A percentile compares a stretch with the other conserved stretches of the same genome.
phyloP scores from a whole-genome alignment of 2,113 vertebrate genomes.

The Zosterops borbonicus region DNA sequence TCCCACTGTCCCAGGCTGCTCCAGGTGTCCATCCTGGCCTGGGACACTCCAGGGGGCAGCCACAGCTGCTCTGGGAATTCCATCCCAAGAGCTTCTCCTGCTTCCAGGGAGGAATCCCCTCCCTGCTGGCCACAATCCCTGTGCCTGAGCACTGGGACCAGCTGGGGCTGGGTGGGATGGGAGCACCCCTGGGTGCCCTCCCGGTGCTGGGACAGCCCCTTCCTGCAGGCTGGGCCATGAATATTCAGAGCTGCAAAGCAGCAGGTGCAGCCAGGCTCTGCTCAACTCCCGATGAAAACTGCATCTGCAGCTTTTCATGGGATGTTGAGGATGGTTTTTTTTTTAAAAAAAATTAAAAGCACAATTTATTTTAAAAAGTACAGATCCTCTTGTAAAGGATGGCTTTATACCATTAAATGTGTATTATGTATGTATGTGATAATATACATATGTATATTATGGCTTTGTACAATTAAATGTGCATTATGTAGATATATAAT shows the following conservation, averaged over 20 bases:
- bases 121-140: too few species aligned
- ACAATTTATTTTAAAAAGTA: constrained; percentile 62
- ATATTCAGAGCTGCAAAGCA: constrained; percentile 73
- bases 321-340: not conserved
- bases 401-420: constrained; percentile 46
- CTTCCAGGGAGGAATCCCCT: too few species aligned
- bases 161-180: too few species aligned
- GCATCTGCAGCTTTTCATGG: constrained; percentile 75
- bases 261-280: constrained; percentile 73
- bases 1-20: too few species aligned
- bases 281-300: constrained; percentile 63
- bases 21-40: not conserved
- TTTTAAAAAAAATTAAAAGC: constrained; percentile 17
- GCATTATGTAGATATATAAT: too few species aligned
- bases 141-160: not conserved
- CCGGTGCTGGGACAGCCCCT: not conserved
- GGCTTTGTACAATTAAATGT: too few species aligned
- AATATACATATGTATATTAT: too few species aligned
- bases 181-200: too few species aligned
- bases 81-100: too few species aligned
- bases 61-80: too few species aligned
- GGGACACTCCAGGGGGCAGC: not conserved
- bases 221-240: constrained; percentile 48
- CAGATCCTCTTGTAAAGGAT: constrained; percentile 35
- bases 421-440: too few species aligned